These are phyloP conservation scores for Camelus bactrianus DNA, from an alignment of 2,113 vertebrate species.

Conservation along the genomic window DNA sequence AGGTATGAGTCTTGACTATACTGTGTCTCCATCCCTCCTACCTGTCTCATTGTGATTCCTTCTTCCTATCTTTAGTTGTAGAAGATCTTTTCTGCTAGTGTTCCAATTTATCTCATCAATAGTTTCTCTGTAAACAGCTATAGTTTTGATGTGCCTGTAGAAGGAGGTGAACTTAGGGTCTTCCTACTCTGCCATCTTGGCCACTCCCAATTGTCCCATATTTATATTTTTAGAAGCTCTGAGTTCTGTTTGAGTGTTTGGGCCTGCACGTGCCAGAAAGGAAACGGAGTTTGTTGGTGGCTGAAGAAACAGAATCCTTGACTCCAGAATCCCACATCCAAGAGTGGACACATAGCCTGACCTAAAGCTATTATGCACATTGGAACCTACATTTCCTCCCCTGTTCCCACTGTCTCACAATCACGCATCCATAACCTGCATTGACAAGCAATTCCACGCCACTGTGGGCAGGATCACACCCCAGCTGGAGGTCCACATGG, in stretches of 20 bases:
- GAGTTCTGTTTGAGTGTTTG: background rate
- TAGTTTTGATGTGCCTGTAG: no score
- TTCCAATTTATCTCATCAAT: no score
- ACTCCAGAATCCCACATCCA: background rate
- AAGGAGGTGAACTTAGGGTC: no score
- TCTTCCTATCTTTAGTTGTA: no score
- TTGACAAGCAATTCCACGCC: background rate
- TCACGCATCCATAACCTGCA: background rate
- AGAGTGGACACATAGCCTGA: background rate
- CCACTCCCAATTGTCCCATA: background rate
- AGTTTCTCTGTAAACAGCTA: no score
- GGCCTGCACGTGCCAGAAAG: background rate
- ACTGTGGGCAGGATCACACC: background rate
- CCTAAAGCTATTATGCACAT: background rate
- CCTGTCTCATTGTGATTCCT: no score
- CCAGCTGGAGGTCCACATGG: background rate
- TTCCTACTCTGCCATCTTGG: no score
- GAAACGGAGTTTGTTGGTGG: background rate
- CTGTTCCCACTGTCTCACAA: background rate
- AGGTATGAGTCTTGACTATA: no score
- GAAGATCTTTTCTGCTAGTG: no score
- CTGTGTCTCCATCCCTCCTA: no score
- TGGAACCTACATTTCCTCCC: background rate
- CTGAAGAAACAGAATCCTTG: background rate
- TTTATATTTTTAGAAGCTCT: constrained; percentile 41